A percentile compares a stretch with the other conserved stretches of the same genome.
phyloP scores from a whole-genome alignment of 2,888 invertebrate species.

The Campoletis raptor region DNA sequence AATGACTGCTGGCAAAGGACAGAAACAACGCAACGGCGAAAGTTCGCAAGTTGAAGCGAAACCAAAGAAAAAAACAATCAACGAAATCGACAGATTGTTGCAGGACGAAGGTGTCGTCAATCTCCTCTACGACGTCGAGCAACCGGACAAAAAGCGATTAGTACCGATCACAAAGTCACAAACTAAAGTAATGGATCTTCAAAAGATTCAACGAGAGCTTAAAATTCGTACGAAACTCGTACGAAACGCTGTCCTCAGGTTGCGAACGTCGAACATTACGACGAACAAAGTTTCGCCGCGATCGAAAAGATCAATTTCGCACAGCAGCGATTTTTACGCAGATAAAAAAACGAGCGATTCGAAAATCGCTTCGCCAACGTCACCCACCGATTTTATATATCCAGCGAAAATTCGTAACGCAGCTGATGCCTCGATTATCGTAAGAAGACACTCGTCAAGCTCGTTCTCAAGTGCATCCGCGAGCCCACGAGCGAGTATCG shows the following conservation, averaged over 20 bases:
- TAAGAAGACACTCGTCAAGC: conserved; percentile 93
- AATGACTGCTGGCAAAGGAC: conserved; percentile 36
- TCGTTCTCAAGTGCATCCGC: conserved; percentile 91
- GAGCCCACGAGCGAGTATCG: conserved; percentile 87
- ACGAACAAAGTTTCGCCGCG: conserved; percentile 86
- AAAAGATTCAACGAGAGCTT: conserved; percentile 82
- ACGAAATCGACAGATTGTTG: conserved; percentile 91
- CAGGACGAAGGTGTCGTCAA: conserved; percentile 95
- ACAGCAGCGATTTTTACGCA: conserved; percentile 60
- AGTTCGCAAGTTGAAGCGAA: conserved; percentile 71
- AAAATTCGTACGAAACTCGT: conserved; percentile 87
- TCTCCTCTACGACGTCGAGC: conserved; percentile 92
- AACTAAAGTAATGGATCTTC: conserved; percentile 82
- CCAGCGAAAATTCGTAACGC: conserved; percentile 83
- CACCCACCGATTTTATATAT: conserved; percentile 78
- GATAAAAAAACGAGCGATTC: conserved; percentile 71
- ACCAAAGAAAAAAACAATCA: conserved; percentile 86
- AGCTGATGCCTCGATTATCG: conserved; percentile 92
- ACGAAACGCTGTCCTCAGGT: conserved; percentile 86
- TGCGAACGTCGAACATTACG: conserved; percentile 85
- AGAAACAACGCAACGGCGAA: conserved; percentile 70
- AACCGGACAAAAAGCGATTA: conserved; percentile 81
- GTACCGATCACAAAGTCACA: conserved; percentile 82
- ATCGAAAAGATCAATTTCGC: conserved; percentile 83
- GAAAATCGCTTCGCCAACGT: conserved; percentile 64